Conservation (phyloP, 30 jellyfish, hydroid and myxozoan genomes). For the Mastigias papua region DNA sequence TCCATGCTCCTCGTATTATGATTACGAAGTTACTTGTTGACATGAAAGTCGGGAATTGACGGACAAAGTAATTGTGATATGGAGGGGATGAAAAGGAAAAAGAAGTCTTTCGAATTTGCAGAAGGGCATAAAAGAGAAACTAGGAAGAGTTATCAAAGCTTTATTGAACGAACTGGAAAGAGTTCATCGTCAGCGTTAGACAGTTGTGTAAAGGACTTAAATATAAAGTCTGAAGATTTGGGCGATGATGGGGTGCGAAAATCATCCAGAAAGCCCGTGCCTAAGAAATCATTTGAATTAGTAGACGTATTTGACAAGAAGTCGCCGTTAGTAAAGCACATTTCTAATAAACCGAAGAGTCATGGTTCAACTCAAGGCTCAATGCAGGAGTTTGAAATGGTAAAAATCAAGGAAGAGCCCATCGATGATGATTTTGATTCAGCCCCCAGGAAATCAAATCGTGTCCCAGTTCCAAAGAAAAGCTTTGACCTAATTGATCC, state of each 20-base stretch:
- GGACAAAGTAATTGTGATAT: not conserved
- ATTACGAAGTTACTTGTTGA: too few species aligned
- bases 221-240: conserved; percentile 24
- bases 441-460: conserved; percentile 58
- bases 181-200: not conserved
- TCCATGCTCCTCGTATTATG: too few species aligned
- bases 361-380: not conserved
- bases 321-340: not conserved
- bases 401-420: conserved; percentile 20
- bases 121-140: conserved; percentile 98
- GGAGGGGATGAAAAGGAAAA: conserved; percentile 37
- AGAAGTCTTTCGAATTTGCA: conserved; percentile 58
- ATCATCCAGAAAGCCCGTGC: conserved; percentile 82
- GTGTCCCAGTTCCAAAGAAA: conserved; percentile 69
- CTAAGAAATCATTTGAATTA: conserved; percentile 70
- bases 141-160: conserved; percentile 89
- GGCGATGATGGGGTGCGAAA: conserved; percentile 76
- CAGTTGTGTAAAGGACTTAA: not conserved
- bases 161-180: conserved; percentile 54
- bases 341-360: not conserved
- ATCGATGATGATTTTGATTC: conserved; percentile 43
- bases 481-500: conserved; percentile 46
- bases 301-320: conserved; percentile 43
- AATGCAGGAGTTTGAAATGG: not conserved
- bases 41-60: too few species aligned